Evolutionary conservation across 2,797 vertebrate genomes (phyloP), one percentile per base, ranked within the genome.

Genomic region (Adrianichthys oophorus): DNA sequence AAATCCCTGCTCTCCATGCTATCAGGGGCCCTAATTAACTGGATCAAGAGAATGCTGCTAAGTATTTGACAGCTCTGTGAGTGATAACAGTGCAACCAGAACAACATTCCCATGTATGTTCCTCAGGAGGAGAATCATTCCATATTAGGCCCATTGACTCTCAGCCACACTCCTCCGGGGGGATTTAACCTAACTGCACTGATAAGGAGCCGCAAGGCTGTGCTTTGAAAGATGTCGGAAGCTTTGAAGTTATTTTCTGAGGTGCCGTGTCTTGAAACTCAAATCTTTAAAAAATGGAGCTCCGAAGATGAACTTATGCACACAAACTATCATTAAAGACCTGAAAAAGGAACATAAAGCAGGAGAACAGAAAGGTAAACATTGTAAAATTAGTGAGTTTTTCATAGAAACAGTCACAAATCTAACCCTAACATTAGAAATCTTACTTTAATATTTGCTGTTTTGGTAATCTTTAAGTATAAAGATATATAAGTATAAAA

Each of bases 11-110:
- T 68, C 68, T 78, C 73, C 61, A 57, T 75, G 83, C 74, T 82
- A 84, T 85, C 76, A 88, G 88, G 85, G 74, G 70, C 66, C 52
- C 68, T 87, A 90, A 89, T 90, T 90, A 90, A 89, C 77, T 83
- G 84, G 83, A 86, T 84, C 71, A 85, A 86, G 82, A 70, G 59
- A 85, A 86, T 75, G 78, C 72, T 84, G 86, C 73, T 76, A 82
- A 83, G 80, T 51, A 60, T 86, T 76, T 88, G 90, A 91, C 82
- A 85, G 83, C 66, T 68, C 44, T 53, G 79, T 87, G 87, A 91
- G 84, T 80, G 84, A 87, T 80, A 80, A 79, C 83, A 84, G 81
- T 83, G 78, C 82, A 86, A 79, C 62, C 52, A 58, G 68, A 76
- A 79, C 67, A 68, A 65, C 48, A 70, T 69, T 80, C 67, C 81